Evolutionary conservation across 1,140 invertebrate species (phyloP), one percentile per base, ranked within the genome.

Genomic region (Agraylea sexmaculata): DNA sequence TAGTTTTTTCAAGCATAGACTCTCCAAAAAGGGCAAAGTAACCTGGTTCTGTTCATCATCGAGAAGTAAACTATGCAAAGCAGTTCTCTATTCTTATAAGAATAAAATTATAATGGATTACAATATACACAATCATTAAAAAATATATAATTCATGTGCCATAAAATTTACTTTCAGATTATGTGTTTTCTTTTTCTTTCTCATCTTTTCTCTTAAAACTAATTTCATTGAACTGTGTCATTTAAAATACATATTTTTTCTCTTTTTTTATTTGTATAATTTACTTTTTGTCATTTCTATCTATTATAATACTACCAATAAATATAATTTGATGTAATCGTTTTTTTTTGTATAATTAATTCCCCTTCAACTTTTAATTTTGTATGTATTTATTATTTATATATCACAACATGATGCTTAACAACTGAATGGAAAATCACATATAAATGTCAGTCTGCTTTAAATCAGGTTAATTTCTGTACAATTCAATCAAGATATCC

Each of bases 1-100:
- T 15, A 43, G 37, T 22, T 43, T 43, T 37, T 13, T 33, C 18
- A 37, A 28, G 4, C 41, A 43, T 18, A 37, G 28, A 15, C 21
- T 10, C 7, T 13, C 20, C 10, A 37, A 43, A 30, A 36, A 37
- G 12, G 28, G 35, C 23, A 37, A 37, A 37, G 34, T 28, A n/a
- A 13, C 11, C 11, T 17, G 11, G 10, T 10, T 17, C 10, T 21
- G 12, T 36, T 36, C 13, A 19, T 3, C 10, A 36, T 19, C n/a
- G 23, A 7, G 23, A 6, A 7, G n/a, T n/a, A 25, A 25, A 25
- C 6, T 7, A 25, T 25, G 23, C 23, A 25, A 25, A 25, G 23
- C 23, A 8, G 29, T 22, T 28, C 27, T 38, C 11, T 27, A 38
- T 17, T 17, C 36, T n/a, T 28, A 28, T 16, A 18, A 38, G 17